Conservation (phyloP, 1,140 invertebrate genomes). For the Anoplolepis gracilipes region DNA sequence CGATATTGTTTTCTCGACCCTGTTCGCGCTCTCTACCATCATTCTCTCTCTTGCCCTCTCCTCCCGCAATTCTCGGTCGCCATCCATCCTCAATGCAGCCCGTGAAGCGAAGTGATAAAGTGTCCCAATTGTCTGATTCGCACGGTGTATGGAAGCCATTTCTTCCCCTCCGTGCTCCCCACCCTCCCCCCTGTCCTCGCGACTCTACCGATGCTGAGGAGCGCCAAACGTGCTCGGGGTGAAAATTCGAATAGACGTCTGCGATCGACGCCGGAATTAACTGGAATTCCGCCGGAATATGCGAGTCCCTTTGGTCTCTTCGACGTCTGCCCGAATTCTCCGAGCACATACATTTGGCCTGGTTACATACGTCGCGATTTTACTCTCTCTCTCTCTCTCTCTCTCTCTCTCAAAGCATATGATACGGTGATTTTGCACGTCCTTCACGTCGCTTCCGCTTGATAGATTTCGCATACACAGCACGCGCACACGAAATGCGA, state of each 20-base stretch:
- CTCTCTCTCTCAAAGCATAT: too few species aligned
- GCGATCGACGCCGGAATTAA: conserved; percentile 56
- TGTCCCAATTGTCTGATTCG: conserved; percentile 58
- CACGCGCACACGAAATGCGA: neutral
- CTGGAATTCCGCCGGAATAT: conserved; percentile 23
- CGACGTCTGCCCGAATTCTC: neutral
- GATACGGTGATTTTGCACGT: neutral
- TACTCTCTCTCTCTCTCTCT: too few species aligned
- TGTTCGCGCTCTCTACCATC: conserved; percentile 47
- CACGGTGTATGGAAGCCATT: conserved; percentile 19
- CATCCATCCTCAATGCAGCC: conserved; percentile 35
- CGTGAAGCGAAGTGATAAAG: conserved; percentile 67
- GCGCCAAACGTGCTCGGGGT: conserved; percentile 55
- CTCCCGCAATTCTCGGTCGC: neutral
- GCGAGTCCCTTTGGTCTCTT: neutral
- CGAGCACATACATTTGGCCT: neutral
- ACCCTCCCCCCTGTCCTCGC: too few species aligned
- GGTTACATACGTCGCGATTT: neutral
- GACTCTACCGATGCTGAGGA: neutral
- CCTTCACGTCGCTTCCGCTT: neutral
- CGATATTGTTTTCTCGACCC: conserved; percentile 72
- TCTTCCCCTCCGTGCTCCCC: neutral
- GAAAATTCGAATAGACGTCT: conserved; percentile 31
- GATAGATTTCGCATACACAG: too few species aligned
- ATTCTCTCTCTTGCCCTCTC: neutral